Conservation (phyloP, 2,797 vertebrate species). For the Cyprinella venusta region DNA sequence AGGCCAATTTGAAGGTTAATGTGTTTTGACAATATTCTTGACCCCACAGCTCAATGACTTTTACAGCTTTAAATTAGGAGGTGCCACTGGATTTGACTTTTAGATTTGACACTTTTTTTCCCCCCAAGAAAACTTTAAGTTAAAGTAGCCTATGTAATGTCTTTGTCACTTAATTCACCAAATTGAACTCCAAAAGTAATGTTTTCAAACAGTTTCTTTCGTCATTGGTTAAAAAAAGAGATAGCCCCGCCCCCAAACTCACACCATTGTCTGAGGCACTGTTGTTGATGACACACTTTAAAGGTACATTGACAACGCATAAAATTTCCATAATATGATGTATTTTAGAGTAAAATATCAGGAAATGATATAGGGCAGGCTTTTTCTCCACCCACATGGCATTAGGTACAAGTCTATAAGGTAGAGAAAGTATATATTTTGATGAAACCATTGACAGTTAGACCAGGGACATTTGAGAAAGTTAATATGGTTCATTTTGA, state of each 20-base stretch:
- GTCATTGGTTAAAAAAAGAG: background rate
- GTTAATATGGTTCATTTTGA: background rate
- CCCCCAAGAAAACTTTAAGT: background rate
- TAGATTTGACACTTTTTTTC: background rate
- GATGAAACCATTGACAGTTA: background rate
- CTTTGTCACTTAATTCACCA: background rate
- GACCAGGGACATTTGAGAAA: background rate
- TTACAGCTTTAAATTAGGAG: background rate
- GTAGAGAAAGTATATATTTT: background rate
- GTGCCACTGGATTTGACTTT: background rate
- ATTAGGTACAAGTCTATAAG: background rate
- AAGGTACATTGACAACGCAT: background rate
- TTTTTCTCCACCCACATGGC: background rate
- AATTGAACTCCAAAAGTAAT: background rate
- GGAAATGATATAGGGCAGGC: background rate
- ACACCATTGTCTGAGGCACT: background rate
- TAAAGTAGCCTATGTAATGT: background rate
- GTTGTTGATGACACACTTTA: background rate
- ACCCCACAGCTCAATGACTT: background rate
- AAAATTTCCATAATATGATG: background rate
- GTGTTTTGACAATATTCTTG: conserved; percentile 24
- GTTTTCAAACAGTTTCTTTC: background rate
- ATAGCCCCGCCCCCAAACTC: background rate
- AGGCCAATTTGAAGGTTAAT: conserved; percentile 26
- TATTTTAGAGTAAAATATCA: background rate